Percentiles rank a stretch among this genome's conserved stretches.
Conservation (phyloP, 2,113 vertebrate genomes). For the Oryzias melastigma region DNA sequence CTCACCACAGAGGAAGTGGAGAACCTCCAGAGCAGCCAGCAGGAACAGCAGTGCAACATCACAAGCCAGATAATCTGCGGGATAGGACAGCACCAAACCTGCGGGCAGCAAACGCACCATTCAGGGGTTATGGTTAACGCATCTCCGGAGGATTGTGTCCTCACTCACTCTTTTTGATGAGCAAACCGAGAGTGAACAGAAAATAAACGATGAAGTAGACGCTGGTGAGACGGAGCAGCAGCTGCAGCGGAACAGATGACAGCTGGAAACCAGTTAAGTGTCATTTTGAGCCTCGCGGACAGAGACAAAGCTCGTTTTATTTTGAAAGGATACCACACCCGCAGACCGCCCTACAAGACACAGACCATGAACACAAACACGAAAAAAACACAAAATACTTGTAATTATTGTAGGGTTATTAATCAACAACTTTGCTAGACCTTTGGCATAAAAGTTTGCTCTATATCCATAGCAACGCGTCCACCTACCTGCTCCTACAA, state of each 20-base stretch:
- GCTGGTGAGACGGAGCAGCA: slow-evolving; percentile 73
- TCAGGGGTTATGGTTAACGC: neutral
- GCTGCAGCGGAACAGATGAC: slow-evolving; percentile 80
- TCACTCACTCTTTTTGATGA: slow-evolving; percentile 81
- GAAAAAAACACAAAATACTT: neutral
- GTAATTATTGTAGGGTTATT: neutral
- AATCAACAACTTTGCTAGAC: neutral
- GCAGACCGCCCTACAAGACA: slow-evolving; percentile 30
- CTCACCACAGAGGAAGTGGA: slow-evolving; percentile 77
- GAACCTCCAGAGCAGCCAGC: slow-evolving; percentile 77
- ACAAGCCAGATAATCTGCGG: slow-evolving; percentile 62
- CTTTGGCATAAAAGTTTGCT: neutral
- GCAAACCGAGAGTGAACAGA: slow-evolving; percentile 75
- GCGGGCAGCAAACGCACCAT: slow-evolving; percentile 19
- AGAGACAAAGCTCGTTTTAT: neutral
- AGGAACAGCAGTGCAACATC: slow-evolving; percentile 80
- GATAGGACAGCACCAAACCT: slow-evolving; percentile 84
- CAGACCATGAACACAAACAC: neutral
- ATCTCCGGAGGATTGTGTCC: neutral
- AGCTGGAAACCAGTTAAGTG: slow-evolving; percentile 71
- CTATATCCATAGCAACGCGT: slow-evolving; percentile 64
- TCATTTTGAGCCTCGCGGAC: neutral
- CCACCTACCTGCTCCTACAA: slow-evolving; percentile 42
- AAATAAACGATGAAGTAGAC: slow-evolving; percentile 79
- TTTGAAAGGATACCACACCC: slow-evolving; percentile 51